Evolutionary conservation across 2,113 vertebrate genomes (phyloP), one percentile per base, ranked within the genome.

Genomic region (Vanacampus margaritifer): DNA sequence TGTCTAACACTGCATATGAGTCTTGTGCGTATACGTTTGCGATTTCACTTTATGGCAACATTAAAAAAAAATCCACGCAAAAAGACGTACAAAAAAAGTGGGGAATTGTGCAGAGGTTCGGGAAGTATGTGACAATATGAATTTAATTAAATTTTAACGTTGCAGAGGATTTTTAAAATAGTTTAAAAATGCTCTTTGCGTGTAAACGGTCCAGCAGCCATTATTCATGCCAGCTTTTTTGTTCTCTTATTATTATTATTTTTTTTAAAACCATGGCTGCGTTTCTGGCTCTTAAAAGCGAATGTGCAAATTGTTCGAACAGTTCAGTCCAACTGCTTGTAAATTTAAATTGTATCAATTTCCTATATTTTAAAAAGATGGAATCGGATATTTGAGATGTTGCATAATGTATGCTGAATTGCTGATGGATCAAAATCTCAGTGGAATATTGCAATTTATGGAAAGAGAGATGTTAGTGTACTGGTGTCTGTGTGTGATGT

Each of bases 401-500:
- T 56, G 19, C 19, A n/a, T 32, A 28, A 26, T 28, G 6, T 6
- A 56, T 3, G 17, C 13, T 56, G 5, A 32, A 32, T 32, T 6
- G 13, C 24, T 8, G 14, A 16, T 17, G 13, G 24, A 17, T 56
- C 26, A 56, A 28, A 28, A 28, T 28, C 26, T 56, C 54, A 19
- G 12, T 16, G 24, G 26, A 32, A 57, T 35, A 57, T 50, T 28
- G 11, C 9, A 35, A 2, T 36, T 21, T 51, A 61, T 51, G 56
- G 19, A 65, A 39, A 39, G 45, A 19, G 23, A 53, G 23, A 41
- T 46, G 64, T 57, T 10, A 41, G 12, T 41, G 67, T 54, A 11
- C 24, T 0, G 12, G 51, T 53, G n/a, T 12, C 11, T 12, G 24
- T 16, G 26, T 32, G 54, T 60, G 72, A 70, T 28, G 70, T 86